phyloP scores from a whole-genome alignment of 2,113 vertebrate genomes.

The Puffinus mauretanicus region DNA sequence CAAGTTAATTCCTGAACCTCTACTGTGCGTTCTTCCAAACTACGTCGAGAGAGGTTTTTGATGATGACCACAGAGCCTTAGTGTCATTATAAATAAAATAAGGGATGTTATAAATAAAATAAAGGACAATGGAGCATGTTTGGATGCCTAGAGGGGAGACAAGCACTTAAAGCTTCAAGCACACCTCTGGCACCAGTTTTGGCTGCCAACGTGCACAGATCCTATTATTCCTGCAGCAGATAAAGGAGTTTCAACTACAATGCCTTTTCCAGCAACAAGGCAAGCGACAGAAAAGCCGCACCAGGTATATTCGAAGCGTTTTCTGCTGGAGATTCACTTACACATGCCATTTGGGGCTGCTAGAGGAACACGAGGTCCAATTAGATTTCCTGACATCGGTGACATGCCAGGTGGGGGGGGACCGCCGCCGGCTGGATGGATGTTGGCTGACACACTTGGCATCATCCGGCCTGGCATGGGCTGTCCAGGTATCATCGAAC shows the following conservation, averaged over 20 bases:
- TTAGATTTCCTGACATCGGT: slow-evolving; percentile 71
- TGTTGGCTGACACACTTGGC: slow-evolving; percentile 68
- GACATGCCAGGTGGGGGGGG: slow-evolving; percentile 65
- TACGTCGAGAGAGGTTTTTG: neutral
- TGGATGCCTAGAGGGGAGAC: neutral
- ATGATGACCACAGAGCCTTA: neutral
- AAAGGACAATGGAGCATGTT: neutral
- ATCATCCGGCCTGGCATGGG: slow-evolving; percentile 86
- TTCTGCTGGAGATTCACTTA: slow-evolving; percentile 71
- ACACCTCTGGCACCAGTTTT: neutral
- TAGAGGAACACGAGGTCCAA: slow-evolving; percentile 86
- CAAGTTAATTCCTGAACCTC: neutral
- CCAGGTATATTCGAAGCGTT: fast-evolving
- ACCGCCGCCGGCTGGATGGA: slow-evolving; percentile 68
- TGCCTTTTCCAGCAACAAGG: neutral
- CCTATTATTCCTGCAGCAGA: neutral
- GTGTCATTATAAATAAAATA: neutral
- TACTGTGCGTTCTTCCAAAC: neutral
- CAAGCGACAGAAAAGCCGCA: neutral
- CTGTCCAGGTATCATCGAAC: slow-evolving; percentile 74
- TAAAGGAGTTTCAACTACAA: fast-evolving
- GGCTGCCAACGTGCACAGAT: neutral
- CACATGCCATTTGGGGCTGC: slow-evolving; percentile 93
- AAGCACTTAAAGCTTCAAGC: slow-evolving; percentile 6
- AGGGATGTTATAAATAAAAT: slow-evolving; percentile 29